Evolutionary conservation across 2,113 vertebrate species (phyloP), one percentile per base, ranked within the genome.

Genomic region (Merops nubicus): DNA sequence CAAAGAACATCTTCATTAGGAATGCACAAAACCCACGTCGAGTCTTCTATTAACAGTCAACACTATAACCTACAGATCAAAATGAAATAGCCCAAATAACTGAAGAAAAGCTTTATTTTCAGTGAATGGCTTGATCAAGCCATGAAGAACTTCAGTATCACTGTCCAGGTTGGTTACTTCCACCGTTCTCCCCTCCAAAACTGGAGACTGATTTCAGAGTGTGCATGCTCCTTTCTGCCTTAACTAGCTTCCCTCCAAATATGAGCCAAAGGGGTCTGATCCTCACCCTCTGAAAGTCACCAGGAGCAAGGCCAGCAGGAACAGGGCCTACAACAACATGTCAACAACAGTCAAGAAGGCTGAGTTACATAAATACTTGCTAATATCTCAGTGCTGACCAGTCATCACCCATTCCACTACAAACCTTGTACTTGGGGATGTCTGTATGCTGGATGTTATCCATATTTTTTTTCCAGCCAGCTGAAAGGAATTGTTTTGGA

Each of bases 261-360:
- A 20, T 77, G 36, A 93, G 92, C 76, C 85, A 91, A 74, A 86
- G 33, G 48, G 64, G 79, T 88, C 79, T 86, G 85, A 93, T 92
- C 56, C 36, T 28, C 86, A 81, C 56, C 36, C 68, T 90, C 68
- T 6, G 0, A 51, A 93, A 91, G 64, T 77, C 75, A 91, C 84
- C 63, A 89, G 81, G 34, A 93, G 62, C 17, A 91, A 81, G 0
- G 2, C 60, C 79, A 85, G 36, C 60, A 56, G 91, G 90, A 96
- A 75, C 1, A 0, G 20, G 17, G 90, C 73, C 93, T 89, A 80
- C 87, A 88, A 23, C 75, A 95, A 88, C 64, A 70, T 6, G 33
- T 95, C 92, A 85, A 50, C 33, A 92, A 89, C 75, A 96, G 85
- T 70, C 86, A 92, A 85, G 78, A 94, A 59, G 54, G 69, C 75